Evolutionary conservation across 2,888 invertebrate species (phyloP), one percentile per base, ranked within the genome.

Genomic region (Patella depressa): DNA sequence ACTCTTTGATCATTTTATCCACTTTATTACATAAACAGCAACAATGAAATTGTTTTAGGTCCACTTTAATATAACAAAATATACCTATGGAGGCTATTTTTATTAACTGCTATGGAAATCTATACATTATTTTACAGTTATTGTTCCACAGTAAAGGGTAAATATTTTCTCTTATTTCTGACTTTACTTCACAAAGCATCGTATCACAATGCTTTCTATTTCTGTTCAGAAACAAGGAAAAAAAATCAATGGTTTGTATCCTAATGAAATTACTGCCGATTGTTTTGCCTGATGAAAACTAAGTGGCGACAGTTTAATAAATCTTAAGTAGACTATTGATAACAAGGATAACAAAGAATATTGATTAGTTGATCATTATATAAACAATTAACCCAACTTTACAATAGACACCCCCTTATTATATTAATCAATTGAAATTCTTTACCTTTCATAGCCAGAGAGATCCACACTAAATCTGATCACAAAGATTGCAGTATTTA

Each of bases 311-410:
- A 14, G 24, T 65, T 65, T 65, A 65, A 65, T 65, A 65, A 65
- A 65, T 65, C 65, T 65, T 65, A 65, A 65, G 65, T 65, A 65
- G 65, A 65, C 65, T 65, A 65, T 65, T 65, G 65, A 65, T 65
- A 65, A 65, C 65, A 65, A 59, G 65, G 19, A 65, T 4, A 65
- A 65, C 65, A 65, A 65, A 65, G 65, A 11, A 24, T 65, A 65
- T 65, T 65, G 65, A 65, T 65, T 65, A 24, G 7, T 14, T 19
- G 5, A 9, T 65, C 24, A 65, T 65, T 65, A 19, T 65, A 65
- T 65, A 65, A 65, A 65, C 65, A 65, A 65, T 65, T 65, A 65
- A 24, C 65, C 45, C 45, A 45, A 45, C 45, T 45, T 45, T 45
- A 45, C 45, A 45, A 45, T 45, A 45, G 45, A 45, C 45, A 45